Conservation (phyloP, 2,113 vertebrate genomes). For the Mandrillus leucophaeus region DNA sequence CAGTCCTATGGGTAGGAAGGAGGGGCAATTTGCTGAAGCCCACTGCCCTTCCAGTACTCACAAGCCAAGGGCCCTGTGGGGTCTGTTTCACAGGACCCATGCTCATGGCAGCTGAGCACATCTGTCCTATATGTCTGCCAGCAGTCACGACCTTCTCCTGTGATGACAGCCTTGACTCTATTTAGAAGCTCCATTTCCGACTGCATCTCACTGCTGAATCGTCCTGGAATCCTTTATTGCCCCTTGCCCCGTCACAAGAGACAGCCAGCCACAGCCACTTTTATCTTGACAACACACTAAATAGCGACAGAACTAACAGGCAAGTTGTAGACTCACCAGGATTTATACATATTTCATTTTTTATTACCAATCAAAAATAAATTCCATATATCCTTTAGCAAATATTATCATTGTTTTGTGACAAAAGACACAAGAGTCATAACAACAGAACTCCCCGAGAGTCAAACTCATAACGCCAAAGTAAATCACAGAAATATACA, state of each 20-base stretch:
- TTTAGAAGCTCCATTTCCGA: not conserved
- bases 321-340: not conserved
- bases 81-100: not conserved
- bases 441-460: constrained; percentile 82
- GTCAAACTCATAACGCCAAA: constrained; percentile 81
- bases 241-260: not conserved
- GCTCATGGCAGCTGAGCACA: not conserved
- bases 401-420: constrained; percentile 80
- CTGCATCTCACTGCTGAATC: not conserved
- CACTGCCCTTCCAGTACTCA: not conserved
- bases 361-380: constrained; percentile 84
- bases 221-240: not conserved
- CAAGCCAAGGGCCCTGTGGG: not conserved
- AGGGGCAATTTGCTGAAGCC: not conserved
- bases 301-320: not conserved
- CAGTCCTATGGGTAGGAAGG: too few relatives aligned
- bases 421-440: constrained; percentile 81
- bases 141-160: not conserved
- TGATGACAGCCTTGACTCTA: not conserved
- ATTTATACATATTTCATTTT: constrained; percentile 67
- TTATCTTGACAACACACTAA: not conserved
- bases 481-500: constrained; percentile 83
- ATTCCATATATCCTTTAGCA: constrained; percentile 81
- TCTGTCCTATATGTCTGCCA: not conserved
- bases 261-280: not conserved